Evolutionary conservation across 2,888 invertebrate genomes (phyloP), one percentile per base, ranked within the genome.

Genomic region (Lasioglossum oenotherae): DNA sequence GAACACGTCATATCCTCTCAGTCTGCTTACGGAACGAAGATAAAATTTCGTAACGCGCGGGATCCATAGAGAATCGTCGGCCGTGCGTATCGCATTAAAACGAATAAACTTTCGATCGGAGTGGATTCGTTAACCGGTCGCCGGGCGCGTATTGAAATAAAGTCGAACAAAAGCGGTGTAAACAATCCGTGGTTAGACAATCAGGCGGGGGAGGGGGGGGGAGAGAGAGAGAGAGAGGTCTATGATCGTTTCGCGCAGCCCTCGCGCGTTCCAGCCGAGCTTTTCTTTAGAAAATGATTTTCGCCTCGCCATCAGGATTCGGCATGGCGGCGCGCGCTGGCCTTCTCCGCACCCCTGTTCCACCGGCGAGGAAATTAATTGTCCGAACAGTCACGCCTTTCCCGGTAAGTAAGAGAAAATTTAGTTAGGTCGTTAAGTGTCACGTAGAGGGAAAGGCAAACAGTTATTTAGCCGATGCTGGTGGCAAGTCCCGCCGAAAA

Each of bases 381-480:
- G 86, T 27, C 67, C 23, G 64, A 60, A 71, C 27, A 76, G 78
- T 76, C 75, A 73, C 71, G 81, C 74, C 74, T 86, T 77, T 86
- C 79, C 41, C 78, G 6, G 81, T 69, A 81, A 88, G 78, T 75
- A 81, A 82, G 75, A 77, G 75, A 64, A 84, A 86, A 90, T 87
- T 88, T 91, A 89, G 83, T 89, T 83, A 75, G 82, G 80, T 88
- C 84, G 82, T 90, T 87, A 78, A 73, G 78, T 74, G 57, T 76
- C 78, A 76, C 64, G 85, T 76, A 73, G 74, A 81, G 85, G 84
- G 79, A 67, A 87, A 87, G 85, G 87, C 86, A 88, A 89, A 85
- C 83, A 88, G 89, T 91, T 89, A 92, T 89, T 89, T 86, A 92
- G 89, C 79, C 44, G 78, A 78, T 71, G 82, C 67, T 78, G 85